Base-by-base conservation (phyloP, 2,113 vertebrate species). In the Lagopus leucura region DNA sequence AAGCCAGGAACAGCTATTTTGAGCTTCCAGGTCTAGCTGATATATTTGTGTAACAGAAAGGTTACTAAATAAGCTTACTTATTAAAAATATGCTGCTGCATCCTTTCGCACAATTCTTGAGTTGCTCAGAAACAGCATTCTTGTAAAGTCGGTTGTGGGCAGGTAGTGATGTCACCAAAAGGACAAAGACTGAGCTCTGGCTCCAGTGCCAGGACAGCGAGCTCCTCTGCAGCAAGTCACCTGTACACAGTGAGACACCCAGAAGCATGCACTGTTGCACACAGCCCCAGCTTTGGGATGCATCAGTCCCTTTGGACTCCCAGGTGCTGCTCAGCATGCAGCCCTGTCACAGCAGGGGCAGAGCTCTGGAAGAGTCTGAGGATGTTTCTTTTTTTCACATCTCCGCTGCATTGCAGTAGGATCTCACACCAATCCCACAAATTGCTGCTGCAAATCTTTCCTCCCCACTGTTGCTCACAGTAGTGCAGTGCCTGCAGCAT, bases 271-370 rank as follows among this genome's bases (percentile, higher is more conserved):
- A 5, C 28, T 73, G 36, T 11, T 25, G 13, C 36, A 4, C 2
- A 8, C 36, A 52, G 36, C 43, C 45, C n/a, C 1, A 0, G 32
- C 28, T 65, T 75, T n/a, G 28, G 27, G 43, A 75, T 60, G 8
- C 10, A 32, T 13, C 69, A 63, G 40, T 28, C 50, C 34, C n/a
- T 71, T 10, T 42, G 61, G 69, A 50, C n/a, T 78, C 8, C 17
- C n/a, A 25, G 0, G 0, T 34, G 18, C 34, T 54, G n/a, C 47
- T 61, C 28, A 13, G 47, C 13, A 3, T 48, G 20, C 5, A 18
- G 16, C 28, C 40, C 32, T 16, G 1, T 43, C 0, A 0, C 40
- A 63, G 11, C 6, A 25, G 42, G 17, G n/a, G 32, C 64, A 27
- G 25, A 28, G 50, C 13, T 50, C 78, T 73, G 64, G 50, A 73